These are phyloP conservation scores for Istiophorus platypterus DNA, from an alignment of 2,113 vertebrate species.

Conservation along the genomic window DNA sequence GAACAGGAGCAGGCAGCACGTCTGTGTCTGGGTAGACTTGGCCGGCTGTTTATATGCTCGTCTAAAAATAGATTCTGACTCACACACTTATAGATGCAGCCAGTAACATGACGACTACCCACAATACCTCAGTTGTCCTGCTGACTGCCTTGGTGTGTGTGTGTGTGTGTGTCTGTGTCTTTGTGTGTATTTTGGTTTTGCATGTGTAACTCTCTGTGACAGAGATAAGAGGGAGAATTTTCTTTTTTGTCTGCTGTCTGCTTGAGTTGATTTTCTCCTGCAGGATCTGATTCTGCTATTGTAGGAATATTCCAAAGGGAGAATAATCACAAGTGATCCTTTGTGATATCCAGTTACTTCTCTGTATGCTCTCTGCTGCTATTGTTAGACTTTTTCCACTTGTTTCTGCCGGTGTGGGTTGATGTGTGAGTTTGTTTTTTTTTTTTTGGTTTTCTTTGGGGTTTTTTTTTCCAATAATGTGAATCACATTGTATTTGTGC, in stretches of 20 bases:
- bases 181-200: conserved; percentile 53
- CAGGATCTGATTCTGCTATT: conserved; percentile 41
- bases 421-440: conserved; percentile 44
- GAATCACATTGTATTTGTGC: conserved; percentile 1
- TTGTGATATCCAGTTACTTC: conserved; percentile 47
- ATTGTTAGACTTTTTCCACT: conserved; percentile 49
- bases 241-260: conserved; percentile 45
- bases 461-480: too few relatives aligned
- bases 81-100: conserved; percentile 66
- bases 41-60: conserved; percentile 67
- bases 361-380: conserved; percentile 34
- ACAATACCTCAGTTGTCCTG: conserved; percentile 79
- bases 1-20: conserved; percentile 36
- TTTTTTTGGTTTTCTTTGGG: too few relatives aligned
- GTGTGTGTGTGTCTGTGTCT: conserved; percentile 52
- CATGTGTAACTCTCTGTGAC: conserved; percentile 51
- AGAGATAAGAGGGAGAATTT: conserved; percentile 55
- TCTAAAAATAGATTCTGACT: conserved; percentile 83
- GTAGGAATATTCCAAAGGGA: conserved; percentile 49
- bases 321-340: conserved; percentile 32
- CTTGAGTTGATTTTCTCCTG: conserved; percentile 45
- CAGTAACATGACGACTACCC: conserved; percentile 74
- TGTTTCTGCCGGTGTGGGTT: conserved; percentile 20
- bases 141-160: conserved; percentile 57
- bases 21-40: conserved; percentile 77